A percentile compares a stretch with the other conserved stretches of the same genome.
phyloP scores from a whole-genome alignment of 2,113 vertebrate genomes.

The Meriones unguiculatus region DNA sequence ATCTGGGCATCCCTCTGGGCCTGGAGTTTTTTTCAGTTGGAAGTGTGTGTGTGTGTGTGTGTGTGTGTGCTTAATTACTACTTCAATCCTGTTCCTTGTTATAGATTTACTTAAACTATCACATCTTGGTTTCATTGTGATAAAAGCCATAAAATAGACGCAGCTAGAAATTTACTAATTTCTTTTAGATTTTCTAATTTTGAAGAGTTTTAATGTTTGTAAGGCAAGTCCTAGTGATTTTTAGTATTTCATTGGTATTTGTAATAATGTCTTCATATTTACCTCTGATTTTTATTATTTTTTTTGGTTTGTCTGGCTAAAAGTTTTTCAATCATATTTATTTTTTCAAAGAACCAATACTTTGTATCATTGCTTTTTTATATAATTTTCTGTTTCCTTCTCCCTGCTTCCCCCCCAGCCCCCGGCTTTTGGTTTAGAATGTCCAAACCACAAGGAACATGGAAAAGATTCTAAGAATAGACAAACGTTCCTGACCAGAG shows the following conservation, averaged over 20 bases:
- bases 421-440: background rate
- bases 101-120: background rate
- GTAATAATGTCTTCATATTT: background rate
- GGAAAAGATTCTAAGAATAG: background rate
- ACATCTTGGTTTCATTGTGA: background rate
- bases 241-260: background rate
- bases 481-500: background rate
- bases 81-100: background rate
- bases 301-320: background rate
- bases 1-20: background rate
- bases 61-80: background rate
- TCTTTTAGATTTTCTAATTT: background rate
- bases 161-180: background rate
- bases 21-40: background rate
- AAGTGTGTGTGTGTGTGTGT: background rate
- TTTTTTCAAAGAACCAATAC: background rate
- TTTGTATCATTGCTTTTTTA: background rate
- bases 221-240: background rate
- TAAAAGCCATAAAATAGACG: background rate
- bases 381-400: background rate
- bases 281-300: background rate
- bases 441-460: background rate
- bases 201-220: background rate
- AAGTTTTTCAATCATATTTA: background rate
- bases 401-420: background rate